Evolutionary conservation across 1,140 invertebrate genomes (phyloP), one percentile per base, ranked within the genome.

Genomic region (Zaprionus ghesquierei): DNA sequence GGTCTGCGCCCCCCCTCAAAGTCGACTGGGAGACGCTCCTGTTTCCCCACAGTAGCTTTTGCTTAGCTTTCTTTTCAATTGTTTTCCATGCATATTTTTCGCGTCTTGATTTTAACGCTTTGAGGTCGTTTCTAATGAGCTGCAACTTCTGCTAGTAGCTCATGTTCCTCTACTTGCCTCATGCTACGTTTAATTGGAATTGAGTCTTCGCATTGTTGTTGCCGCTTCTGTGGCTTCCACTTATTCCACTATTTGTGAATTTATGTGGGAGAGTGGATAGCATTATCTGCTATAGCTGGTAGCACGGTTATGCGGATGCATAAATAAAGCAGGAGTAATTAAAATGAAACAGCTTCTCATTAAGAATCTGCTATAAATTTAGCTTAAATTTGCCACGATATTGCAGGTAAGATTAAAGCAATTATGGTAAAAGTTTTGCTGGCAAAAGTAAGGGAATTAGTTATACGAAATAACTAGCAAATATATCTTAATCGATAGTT

Each of bases 61-160:
- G 4, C 6, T 27, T 29, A 71, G 69, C 75, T 77, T 74, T 74
- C 75, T 77, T 58, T 72, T 72, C 61, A 55, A 79, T 78, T 82
- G 58, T 75, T 75, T 59, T 65, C 54, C 31, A 10, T 59, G 62
- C 71, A 68, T 61, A 66, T 65, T 75, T 68, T 55, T 59, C 20
- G 20, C 44, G 50, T 22, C 38, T 41, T 53, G 13, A 46, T 49
- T 41, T 55, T 69, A 59, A 74, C 54, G 73, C 56, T 72, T 68
- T 85, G 77, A 71, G 73, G 74, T 80, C 81, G 73, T 77, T 80
- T 85, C 69, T 85, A 85, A 85, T 85, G 74, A 85, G 73, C 71
- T 64, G 60, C 59, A 62, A 68, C 65, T 50, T 66, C 69, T 51
- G n/a, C n/a, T n/a, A 15, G 9, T 12, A 20, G 18, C n/a, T 22